These are phyloP conservation scores for Poeciliopsis paucimaculata DNA, from an alignment of 2,797 vertebrate genomes.

Conservation along the genomic window DNA sequence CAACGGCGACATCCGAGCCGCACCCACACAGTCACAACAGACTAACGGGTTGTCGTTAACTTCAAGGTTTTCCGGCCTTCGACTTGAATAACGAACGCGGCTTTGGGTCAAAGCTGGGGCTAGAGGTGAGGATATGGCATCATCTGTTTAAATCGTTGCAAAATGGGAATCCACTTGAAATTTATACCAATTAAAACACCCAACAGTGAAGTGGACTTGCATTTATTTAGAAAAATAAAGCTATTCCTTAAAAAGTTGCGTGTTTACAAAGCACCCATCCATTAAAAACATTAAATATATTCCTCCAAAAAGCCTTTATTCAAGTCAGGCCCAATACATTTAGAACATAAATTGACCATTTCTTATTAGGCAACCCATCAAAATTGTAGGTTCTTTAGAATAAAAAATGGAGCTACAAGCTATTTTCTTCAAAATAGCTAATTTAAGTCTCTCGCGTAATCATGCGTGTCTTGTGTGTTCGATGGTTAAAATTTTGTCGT, in stretches of 20 bases:
- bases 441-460: neutral
- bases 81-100: neutral
- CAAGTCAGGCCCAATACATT: neutral
- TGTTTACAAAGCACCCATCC: neutral
- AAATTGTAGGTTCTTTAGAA: neutral
- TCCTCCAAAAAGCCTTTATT: neutral
- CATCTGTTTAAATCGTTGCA: neutral
- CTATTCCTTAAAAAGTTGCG: neutral
- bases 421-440: neutral
- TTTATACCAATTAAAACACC: neutral
- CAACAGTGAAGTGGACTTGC: neutral
- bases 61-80: neutral
- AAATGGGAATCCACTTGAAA: neutral
- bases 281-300: neutral
- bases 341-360: neutral
- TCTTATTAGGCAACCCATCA: neutral
- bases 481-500: no score
- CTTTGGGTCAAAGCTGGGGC: neutral
- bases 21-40: neutral
- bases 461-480: neutral
- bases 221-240: neutral
- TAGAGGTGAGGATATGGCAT: neutral
- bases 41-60: neutral
- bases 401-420: neutral
- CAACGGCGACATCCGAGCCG: neutral